Evolutionary conservation across 1,140 invertebrate genomes (phyloP), one percentile per base, ranked within the genome.

Genomic region (Leptoteleia sp.): DNA sequence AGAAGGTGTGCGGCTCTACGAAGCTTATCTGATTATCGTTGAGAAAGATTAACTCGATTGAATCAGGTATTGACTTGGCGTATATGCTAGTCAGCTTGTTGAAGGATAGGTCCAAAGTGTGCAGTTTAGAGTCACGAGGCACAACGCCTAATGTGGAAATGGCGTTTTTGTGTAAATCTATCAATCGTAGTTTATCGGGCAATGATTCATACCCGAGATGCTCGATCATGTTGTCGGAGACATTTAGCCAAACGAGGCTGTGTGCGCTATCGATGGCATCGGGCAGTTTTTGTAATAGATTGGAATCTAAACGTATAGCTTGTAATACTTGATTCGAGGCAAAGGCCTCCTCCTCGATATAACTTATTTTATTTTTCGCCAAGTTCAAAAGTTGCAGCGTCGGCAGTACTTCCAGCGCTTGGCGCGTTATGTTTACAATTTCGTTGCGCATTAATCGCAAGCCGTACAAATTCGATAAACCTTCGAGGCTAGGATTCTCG

Each of bases 171-270:
- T 96, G 95, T 33, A 96, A 89, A 86, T 96, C 95, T 70, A 97
- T 86, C 94, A 94, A 95, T 83, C 94, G 93, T 1, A 96, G 90
- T 82, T 92, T 93, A 35, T 91, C 89, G 0, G 95, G 95, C 50
- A 97, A 91, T 76, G 95, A 92, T 27, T 92, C 91, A 83, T 96
- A 96, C 84, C 96, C 95, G 84, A 96, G 96, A 90, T 93, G 93
- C 11, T 93, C 92, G 77, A 96, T 91, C 84, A 92, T 91, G 87
- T 97, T 97, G 88, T 95, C 94, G 7, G 94, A 95, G 64, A 96
- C 91, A 90, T 96, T 96, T 8, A 96, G 85, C 94, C 94, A 96
- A 59, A 95, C 88, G 45, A 96, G 89, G 68, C 93, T 94, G 3
- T 92, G 92, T 31, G 95, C 89, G 37, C 94, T 93, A 15, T 91